These are phyloP conservation scores for Eulemur mongoz DNA, from an alignment of 2,797 vertebrate genomes.

Conservation along the genomic window DNA sequence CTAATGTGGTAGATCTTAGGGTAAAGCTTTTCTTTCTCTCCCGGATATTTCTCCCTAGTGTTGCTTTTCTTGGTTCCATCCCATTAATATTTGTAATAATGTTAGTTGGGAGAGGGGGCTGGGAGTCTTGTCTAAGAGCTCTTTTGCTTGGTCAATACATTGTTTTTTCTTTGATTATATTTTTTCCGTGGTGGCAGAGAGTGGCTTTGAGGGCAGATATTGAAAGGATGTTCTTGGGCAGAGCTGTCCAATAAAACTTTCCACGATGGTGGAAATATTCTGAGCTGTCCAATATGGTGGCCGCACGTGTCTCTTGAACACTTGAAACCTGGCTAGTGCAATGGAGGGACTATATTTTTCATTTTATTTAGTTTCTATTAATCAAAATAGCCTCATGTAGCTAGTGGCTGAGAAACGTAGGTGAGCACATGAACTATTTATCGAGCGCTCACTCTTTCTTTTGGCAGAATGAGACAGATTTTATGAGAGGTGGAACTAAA, in stretches of 20 bases:
- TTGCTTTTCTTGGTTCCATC: background rate
- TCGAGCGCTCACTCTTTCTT: background rate
- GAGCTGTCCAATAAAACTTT: background rate
- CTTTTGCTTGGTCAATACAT: background rate
- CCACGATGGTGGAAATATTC: background rate
- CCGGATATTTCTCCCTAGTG: background rate
- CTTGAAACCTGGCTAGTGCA: background rate
- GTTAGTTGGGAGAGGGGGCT: background rate
- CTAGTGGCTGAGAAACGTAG: background rate
- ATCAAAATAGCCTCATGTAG: background rate
- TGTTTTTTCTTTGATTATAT: background rate
- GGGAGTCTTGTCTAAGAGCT: background rate
- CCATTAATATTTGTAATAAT: background rate
- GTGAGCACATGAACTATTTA: background rate
- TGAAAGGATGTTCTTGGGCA: background rate
- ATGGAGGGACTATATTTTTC: background rate
- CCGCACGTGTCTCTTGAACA: background rate
- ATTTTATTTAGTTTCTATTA: background rate
- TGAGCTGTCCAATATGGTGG: background rate
- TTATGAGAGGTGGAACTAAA: background rate
- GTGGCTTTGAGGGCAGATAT: background rate
- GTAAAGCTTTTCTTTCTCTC: background rate
- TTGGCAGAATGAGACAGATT: background rate
- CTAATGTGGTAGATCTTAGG: background rate
- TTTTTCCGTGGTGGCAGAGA: background rate